Percentiles rank a stretch among this genome's conserved stretches.
phyloP scores from a whole-genome alignment of 2,113 vertebrate species.

The Sander lucioperca region DNA sequence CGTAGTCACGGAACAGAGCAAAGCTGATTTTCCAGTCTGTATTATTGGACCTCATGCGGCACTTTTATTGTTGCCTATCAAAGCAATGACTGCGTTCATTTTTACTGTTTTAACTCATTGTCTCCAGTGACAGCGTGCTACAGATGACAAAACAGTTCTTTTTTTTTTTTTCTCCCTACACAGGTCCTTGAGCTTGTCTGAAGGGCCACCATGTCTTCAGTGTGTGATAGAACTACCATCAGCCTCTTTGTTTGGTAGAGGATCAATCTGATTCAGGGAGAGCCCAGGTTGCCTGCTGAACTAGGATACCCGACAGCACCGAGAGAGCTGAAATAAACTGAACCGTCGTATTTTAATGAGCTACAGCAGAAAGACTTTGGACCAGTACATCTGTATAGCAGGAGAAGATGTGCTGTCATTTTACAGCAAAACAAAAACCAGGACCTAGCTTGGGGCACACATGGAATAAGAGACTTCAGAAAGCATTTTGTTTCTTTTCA shows the following conservation, averaged over 20 bases:
- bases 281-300: constrained; percentile 28
- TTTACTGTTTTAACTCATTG: not conserved
- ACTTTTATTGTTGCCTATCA: not conserved
- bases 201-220: constrained; percentile 61
- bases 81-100: not conserved
- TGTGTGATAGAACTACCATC: constrained; percentile 16
- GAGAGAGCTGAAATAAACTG: constrained; percentile 45
- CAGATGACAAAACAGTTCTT: not conserved
- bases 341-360: constrained; percentile 62
- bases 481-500: constrained; percentile 63
- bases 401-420: constrained; percentile 46
- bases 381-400: constrained; percentile 43
- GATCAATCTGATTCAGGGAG: constrained; percentile 27
- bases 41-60: not conserved
- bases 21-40: not conserved
- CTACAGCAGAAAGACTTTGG: constrained; percentile 48
- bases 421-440: constrained; percentile 31
- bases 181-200: constrained; percentile 97
- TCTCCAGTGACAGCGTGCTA: not conserved
- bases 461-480: constrained; percentile 58
- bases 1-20: not conserved
- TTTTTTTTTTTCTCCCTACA: constrained; percentile 14
- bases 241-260: constrained; percentile 32
- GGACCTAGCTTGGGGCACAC: constrained; percentile 55
- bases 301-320: not conserved